Base-by-base conservation (phyloP, 92 coral and sea anemone species). In the Heteractis magnifica region DNA sequence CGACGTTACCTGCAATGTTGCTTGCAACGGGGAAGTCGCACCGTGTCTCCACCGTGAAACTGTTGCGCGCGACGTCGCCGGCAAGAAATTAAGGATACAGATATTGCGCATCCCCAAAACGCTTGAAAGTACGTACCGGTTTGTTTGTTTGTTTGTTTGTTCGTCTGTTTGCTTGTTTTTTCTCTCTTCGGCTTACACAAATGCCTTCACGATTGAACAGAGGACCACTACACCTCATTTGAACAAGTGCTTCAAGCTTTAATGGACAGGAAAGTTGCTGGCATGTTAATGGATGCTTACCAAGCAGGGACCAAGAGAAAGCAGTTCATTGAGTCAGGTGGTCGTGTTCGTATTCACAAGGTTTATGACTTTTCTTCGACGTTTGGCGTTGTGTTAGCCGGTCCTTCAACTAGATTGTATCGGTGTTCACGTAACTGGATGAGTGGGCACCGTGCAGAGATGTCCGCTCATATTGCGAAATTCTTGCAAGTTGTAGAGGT, bases 311-410 rank as follows among this genome's bases (percentile, higher is more conserved):
- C 86, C 48, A 89, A 84, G 58, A 84, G 77, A 26, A 85, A 92
- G 21, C 73, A 83, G 19, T 90, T 92, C 74, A 49, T 74, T 44
- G 79, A 84, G 49, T 89, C 94, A 6, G 71, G 79, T 23, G 58
- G 51, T 10, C 48, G n/a, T 5, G 53, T 89, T 19, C 84, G 87
- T 5, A 77, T 94, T 14, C 90, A 90, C 34, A 88, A 87, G 75
- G 80, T 94, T 12, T 92, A 77, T 60, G 98, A 92, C 72, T 89
- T 60, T 81, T 60, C 85, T 23, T 82, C 98, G 3, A 87, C 98
- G 1, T 94, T 88, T 79, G 98, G 98, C 10, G 82, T 94, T 12
- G 94, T 94, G 5, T 72, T 91, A 71, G 92, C 98, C 8, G 96
- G 98, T 13, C 90, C 83, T 41, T 90, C 94, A n/a, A 79, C 91